Evolutionary conservation across 2,113 vertebrate species (phyloP).

Genomic region (Ictalurus furcatus): DNA sequence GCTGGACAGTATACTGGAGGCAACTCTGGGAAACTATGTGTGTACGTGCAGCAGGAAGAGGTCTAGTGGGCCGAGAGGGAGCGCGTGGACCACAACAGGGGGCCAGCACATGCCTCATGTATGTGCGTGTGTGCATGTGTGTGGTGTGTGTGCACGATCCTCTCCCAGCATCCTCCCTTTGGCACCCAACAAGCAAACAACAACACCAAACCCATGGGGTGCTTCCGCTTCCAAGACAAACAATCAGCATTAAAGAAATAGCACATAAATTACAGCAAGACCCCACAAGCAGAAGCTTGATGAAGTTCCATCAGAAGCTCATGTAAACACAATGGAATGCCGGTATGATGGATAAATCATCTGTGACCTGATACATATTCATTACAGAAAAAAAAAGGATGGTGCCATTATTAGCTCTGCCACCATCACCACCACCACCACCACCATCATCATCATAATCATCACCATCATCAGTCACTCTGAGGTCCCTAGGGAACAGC

Average conservation of each 20-base stretch:
- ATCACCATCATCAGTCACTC: neutral
- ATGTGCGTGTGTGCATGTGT: neutral
- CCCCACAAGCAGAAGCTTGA: slow-evolving; percentile 34
- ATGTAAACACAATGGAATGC: slow-evolving; percentile 1
- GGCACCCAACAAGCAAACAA: slow-evolving; percentile 71
- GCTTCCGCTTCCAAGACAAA: slow-evolving; percentile 63
- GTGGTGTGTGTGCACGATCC: slow-evolving; percentile 38
- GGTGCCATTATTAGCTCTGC: neutral
- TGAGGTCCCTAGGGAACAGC: slow-evolving; percentile 10
- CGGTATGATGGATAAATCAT: neutral
- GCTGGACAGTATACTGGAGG: slow-evolving; percentile 38
- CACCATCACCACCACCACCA: neutral
- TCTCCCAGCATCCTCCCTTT: slow-evolving; percentile 46
- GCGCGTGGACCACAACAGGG: slow-evolving; percentile 46
- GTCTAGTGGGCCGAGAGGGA: slow-evolving; percentile 52
- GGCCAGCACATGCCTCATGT: slow-evolving; percentile 1
- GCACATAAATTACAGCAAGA: slow-evolving; percentile 37
- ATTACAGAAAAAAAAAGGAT: slow-evolving; percentile 49
- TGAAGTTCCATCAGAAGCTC: slow-evolving; percentile 26
- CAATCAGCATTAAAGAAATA: slow-evolving; percentile 54
- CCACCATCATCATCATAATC: neutral
- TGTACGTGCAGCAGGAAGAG: slow-evolving; percentile 74
- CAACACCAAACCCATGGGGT: slow-evolving; percentile 63
- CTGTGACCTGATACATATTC: slow-evolving; percentile 29
- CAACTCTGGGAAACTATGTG: slow-evolving; percentile 69